Evolutionary conservation across 2,797 vertebrate species (phyloP).

Genomic region (Hyperoplus immaculatus): DNA sequence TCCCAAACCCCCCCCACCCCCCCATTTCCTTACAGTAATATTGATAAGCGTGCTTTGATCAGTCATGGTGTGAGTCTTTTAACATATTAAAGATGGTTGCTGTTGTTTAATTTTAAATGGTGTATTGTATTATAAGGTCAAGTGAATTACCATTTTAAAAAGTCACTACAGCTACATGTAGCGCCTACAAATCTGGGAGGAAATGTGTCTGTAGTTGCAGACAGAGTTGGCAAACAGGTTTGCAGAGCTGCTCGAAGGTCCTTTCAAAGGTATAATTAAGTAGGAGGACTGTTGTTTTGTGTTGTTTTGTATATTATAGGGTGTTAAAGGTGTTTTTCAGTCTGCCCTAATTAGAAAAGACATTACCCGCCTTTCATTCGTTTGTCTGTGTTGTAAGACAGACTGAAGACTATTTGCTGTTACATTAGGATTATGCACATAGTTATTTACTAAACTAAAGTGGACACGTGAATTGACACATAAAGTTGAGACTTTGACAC

Average conservation of each 20-base stretch:
- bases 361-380: too few relatives aligned
- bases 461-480: too few relatives aligned
- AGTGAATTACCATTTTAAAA: neutral
- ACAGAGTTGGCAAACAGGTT: constrained; percentile 31
- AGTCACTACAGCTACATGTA: constrained; percentile 11
- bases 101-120: neutral
- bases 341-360: too few relatives aligned
- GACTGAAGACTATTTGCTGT: neutral
- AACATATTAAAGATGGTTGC: constrained; percentile 3
- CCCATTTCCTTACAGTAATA: neutral
- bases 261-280: neutral
- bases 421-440: too few relatives aligned
- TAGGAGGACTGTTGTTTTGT: neutral
- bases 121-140: too few relatives aligned
- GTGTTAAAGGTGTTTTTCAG: neutral
- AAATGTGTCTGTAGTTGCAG: constrained; percentile 16
- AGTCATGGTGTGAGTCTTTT: neutral
- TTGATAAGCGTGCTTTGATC: constrained; percentile 12
- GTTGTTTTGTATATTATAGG: too few relatives aligned
- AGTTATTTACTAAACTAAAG: too few relatives aligned
- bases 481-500: too few relatives aligned
- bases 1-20: too few relatives aligned
- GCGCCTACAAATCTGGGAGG: constrained; percentile 13
- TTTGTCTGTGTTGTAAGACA: neutral
- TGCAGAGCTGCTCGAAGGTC: constrained; percentile 18